Percentiles rank a stretch among this genome's conserved stretches.
Conservation (phyloP, 2,797 vertebrate species). For the Neomorphus geoffroyi region DNA sequence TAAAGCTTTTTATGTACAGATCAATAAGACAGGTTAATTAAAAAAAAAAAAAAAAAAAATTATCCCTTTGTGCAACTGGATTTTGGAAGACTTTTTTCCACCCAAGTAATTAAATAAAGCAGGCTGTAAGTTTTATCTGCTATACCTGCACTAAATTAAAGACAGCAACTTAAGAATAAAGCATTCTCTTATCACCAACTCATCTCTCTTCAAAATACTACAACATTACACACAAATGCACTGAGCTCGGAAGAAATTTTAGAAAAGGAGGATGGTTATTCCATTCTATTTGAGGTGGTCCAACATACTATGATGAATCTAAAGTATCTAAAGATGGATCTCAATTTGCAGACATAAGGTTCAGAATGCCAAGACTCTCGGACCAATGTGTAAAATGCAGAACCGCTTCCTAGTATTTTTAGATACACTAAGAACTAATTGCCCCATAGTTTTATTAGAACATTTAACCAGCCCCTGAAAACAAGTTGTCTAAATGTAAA, state of each 20-base stretch:
- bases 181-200: not conserved
- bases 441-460: not conserved
- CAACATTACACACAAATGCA: not conserved
- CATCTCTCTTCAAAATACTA: not conserved
- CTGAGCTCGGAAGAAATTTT: not conserved
- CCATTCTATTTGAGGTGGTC: not conserved
- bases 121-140: not conserved
- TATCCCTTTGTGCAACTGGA: not conserved
- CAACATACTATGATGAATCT: fast-evolving
- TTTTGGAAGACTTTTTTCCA: not conserved
- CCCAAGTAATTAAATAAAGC: not conserved
- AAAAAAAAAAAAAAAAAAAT: not conserved
- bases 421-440: not conserved
- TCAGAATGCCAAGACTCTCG: not conserved
- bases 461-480: not conserved
- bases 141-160: not conserved
- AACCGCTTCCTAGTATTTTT: not conserved
- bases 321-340: not conserved
- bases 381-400: not conserved
- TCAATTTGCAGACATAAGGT: fast-evolving
- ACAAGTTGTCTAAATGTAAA: not conserved
- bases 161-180: not conserved
- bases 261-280: not conserved
- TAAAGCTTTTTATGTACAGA: not conserved
- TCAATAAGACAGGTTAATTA: not conserved